Evolutionary conservation across 1,140 invertebrate species (phyloP), one percentile per base, ranked within the genome.

Genomic region (Scaptomyza pallida): DNA sequence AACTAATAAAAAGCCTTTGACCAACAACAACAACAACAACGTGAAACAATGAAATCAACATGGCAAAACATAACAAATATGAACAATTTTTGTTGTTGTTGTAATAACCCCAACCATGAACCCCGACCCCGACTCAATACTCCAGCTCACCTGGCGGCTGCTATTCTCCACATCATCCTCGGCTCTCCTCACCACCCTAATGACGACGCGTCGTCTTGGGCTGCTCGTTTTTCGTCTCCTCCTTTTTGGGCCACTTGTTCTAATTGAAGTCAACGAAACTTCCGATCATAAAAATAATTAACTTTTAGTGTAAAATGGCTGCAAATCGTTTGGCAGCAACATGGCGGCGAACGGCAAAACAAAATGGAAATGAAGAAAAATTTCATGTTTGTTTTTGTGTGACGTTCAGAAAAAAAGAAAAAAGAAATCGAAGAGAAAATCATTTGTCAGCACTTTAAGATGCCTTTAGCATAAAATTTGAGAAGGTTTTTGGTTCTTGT

Each of bases 1-100:
- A 86, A 78, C 82, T 88, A 86, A 86, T 86, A 86, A 86, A 71
- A 86, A 86, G 74, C 81, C 81, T 88, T 85, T 85, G 77, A 71
- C 80, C 79, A 72, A 71, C 69, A 55, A 43, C 61, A 17, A 16
- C 50, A 50, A 43, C 41, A 57, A 30, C 41, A 57, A 33, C 35
- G 44, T 35, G 41, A 52, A 48, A 55, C n/a, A 43, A 54, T 19
- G 23, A 51, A 33, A 9, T 21, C 57, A 63, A 59, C 45, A 50
- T 17, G 23, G n/a, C 10, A 60, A 52, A 52, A 52, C n/a, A n/a
- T 2, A 21, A 44, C 48, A 65, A 60, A 64, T 63, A 52, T 51
- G 56, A 55, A 72, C 55, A 16, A 1, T 30, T 23, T 30, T 23
- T 54, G 50, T 16, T 57, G 65, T 26, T 21, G 21, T 21, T 26